Conservation (phyloP, 2,113 vertebrate genomes). For the Pyrgilauda ruficollis region DNA sequence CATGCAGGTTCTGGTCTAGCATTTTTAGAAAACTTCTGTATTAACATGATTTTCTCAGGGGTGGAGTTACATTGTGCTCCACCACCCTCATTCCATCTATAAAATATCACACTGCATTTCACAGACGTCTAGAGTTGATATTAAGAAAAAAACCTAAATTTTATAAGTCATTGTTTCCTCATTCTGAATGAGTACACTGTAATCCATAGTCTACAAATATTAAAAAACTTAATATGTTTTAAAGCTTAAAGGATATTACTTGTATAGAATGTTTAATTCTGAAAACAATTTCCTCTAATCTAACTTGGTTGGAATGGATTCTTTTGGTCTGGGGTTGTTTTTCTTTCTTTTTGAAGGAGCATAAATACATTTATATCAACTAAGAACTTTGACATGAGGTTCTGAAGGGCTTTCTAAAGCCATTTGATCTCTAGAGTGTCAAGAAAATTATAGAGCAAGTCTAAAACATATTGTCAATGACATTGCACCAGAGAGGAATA, state of each 20-base stretch:
- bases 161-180: background rate
- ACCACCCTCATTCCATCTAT: accelerated
- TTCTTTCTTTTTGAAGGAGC: background rate
- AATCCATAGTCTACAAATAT: background rate
- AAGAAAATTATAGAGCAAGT: background rate
- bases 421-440: background rate
- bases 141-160: background rate
- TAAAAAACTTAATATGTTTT: background rate
- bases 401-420: background rate
- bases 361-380: background rate
- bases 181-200: background rate
- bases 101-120: background rate
- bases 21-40: background rate
- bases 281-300: background rate
- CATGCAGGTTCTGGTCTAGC: background rate
- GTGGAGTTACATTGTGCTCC: background rate
- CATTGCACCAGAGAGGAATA: background rate
- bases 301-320: background rate
- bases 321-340: background rate
- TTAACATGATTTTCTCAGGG: background rate
- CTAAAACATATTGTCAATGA: background rate
- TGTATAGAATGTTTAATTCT: background rate
- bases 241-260: background rate
- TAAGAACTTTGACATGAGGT: background rate
- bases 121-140: background rate